Conservation (phyloP, 2,888 invertebrate species). For the Hydraecia micacea region DNA sequence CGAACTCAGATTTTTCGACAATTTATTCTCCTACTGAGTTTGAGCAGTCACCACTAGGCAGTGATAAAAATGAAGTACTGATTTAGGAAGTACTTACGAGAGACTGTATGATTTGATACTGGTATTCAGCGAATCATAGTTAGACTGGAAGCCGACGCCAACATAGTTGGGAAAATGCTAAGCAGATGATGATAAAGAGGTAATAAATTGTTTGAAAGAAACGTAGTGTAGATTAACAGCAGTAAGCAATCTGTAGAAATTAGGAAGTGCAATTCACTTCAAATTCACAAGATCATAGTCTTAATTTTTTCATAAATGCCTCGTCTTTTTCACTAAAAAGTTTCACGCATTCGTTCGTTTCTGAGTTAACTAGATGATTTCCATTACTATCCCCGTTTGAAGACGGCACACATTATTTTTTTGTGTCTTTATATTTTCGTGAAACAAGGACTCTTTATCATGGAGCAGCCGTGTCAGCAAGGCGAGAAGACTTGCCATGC, state of each 20-base stretch:
- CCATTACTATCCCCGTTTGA: not conserved
- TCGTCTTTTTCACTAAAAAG: not conserved
- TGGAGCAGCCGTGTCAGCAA: not conserved
- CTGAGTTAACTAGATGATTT: not conserved
- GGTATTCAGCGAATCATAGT: not conserved
- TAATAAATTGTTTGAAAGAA: not conserved
- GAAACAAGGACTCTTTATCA: not conserved
- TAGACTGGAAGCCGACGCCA: too few species aligned
- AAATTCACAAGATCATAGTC: not conserved
- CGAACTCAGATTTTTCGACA: constrained; percentile 54
- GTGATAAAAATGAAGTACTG: not conserved
- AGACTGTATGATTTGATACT: not conserved
- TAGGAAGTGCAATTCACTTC: not conserved
- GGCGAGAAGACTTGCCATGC: not conserved
- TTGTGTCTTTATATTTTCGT: not conserved
- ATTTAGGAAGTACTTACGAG: not conserved
- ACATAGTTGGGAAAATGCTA: not conserved
- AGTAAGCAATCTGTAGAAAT: not conserved
- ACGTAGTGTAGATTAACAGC: not conserved
- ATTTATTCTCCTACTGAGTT: constrained; percentile 5
- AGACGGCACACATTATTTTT: not conserved
- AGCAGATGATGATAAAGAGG: too few species aligned
- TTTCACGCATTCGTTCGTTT: not conserved
- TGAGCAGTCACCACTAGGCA: not conserved
- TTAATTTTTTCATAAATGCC: not conserved